These are phyloP conservation scores for Hemicordylus capensis DNA, from an alignment of 2,113 vertebrate genomes.

Conservation along the genomic window DNA sequence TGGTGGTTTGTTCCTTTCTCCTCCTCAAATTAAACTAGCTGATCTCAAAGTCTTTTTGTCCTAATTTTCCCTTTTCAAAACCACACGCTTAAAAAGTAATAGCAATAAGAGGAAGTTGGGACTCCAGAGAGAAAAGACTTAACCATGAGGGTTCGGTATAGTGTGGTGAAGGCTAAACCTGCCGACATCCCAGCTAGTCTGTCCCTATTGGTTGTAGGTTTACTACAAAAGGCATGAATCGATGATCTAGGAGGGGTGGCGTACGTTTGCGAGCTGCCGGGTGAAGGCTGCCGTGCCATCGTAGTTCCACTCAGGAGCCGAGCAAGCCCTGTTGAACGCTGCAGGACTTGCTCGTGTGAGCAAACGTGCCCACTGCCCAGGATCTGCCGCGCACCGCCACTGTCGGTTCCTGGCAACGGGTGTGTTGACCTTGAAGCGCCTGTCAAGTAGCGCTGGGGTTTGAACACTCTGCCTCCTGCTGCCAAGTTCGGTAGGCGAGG, in stretches of 20 bases:
- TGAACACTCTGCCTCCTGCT: too few relatives aligned
- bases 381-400: not conserved
- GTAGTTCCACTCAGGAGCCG: not conserved
- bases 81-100: not conserved
- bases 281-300: not conserved
- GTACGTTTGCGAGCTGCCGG: too few relatives aligned
- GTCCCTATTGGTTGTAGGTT: too few relatives aligned
- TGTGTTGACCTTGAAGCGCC: not conserved
- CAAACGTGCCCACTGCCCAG: not conserved
- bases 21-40: not conserved
- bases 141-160: not conserved
- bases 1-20: not conserved
- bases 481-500: too few relatives aligned
- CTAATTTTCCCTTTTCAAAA: not conserved
- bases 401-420: not conserved
- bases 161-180: accelerated
- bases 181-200: accelerated
- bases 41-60: too few relatives aligned
- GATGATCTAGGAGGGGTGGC: not conserved
- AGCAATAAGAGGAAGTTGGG: too few relatives aligned
- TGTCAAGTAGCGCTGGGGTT: not conserved
- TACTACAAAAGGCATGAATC: not conserved
- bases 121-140: too few relatives aligned
- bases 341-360: not conserved
- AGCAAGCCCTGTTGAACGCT: not conserved